Evolutionary conservation across 2,888 invertebrate species (phyloP), one percentile per base, ranked within the genome.

Genomic region (Rhodophaea formosa): DNA sequence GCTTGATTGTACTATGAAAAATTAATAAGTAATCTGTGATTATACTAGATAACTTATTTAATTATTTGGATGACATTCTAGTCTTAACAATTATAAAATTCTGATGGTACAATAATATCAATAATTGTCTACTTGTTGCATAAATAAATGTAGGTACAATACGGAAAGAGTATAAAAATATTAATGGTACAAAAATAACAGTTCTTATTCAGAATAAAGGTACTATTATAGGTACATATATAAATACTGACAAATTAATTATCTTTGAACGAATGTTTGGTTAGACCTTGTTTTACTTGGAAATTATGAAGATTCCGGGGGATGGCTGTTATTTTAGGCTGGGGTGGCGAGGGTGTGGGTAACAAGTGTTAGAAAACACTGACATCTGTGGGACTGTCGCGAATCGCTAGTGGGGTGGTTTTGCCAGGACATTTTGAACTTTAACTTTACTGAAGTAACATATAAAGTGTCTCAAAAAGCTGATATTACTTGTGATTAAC

Each of bases 291-390:
- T 53, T 53, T 53, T 29, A n/a, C 42, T 44, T 30, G 44, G 14
- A 43, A 42, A 23, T 53, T 44, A 44, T 46, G 53, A 16, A 29
- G 45, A 35, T 52, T 52, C 52, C 17, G 12, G 29, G 53, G 17
- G 43, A 51, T 32, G 35, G 32, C 51, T 56, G 58, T 35, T 62
- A 61, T 64, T 65, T 67, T 61, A 62, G 62, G 59, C 64, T 58
- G 23, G 52, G 60, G 61, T 60, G 35, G 51, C 65, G 64, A 66
- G 65, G 67, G 65, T 61, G 60, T 59, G 62, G 63, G 75, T 79
- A 74, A 79, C 82, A 83, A 83, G 83, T 81, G 83, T 78, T 77
- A 65, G 66, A 62, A 65, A 70, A 68, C 60, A 64, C 59, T 57
- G 69, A 75, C 83, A 84, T 82, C 82, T 83, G 82, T 64, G 79